phyloP scores from a whole-genome alignment of 2,888 invertebrate genomes.

The Creontiades dilutus region DNA sequence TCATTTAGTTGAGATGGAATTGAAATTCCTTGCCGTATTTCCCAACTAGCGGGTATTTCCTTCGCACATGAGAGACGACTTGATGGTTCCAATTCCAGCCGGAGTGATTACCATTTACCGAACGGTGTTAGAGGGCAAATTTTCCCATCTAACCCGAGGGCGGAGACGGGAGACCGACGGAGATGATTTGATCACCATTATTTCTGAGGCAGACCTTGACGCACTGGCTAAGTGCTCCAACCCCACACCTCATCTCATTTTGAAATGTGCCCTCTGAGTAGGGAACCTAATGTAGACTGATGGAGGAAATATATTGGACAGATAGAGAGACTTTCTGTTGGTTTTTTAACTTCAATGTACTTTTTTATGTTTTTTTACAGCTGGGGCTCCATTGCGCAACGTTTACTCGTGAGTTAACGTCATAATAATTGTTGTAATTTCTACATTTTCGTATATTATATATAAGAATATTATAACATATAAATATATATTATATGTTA shows the following conservation, averaged over 20 bases:
- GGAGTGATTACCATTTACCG: conserved; percentile 27
- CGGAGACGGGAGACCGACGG: background rate
- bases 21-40: no score
- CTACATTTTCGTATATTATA: no score
- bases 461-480: no score
- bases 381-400: no score
- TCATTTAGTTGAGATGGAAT: no score
- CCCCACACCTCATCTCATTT: conserved; percentile 52
- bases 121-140: conserved; percentile 21
- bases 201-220: conserved; percentile 60
- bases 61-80: background rate
- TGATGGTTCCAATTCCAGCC: background rate
- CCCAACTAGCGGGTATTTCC: background rate
- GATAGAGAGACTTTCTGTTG: background rate
- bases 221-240: conserved; percentile 45
- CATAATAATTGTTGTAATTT: no score
- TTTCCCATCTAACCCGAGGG: conserved; percentile 36
- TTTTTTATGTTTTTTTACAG: background rate
- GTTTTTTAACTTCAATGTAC: background rate
- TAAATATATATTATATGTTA: no score
- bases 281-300: conserved; percentile 42
- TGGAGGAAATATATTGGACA: background rate
- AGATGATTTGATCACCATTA: conserved; percentile 68
- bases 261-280: conserved; percentile 9
- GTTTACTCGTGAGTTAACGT: no score